Evolutionary conservation across 2,888 invertebrate genomes (phyloP), one percentile per base, ranked within the genome.

Genomic region (Sylvicola fuscatus): DNA sequence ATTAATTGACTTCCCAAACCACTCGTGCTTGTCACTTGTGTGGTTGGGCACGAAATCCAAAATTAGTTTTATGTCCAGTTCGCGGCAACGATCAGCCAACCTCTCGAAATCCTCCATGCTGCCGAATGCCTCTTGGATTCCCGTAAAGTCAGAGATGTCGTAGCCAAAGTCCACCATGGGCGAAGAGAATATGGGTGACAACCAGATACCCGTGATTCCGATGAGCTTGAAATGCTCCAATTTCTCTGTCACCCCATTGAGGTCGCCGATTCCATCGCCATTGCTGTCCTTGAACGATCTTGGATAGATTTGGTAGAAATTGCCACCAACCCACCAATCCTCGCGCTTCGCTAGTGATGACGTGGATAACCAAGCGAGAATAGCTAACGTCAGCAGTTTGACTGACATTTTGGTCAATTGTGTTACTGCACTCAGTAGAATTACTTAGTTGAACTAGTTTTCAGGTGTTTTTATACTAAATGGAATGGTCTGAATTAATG

Each of bases 131-230:
- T 8, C 6, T 33, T 37, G 13, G 33, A 29, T 70, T 13, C 66
- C 64, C 37, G 60, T 70, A 53, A 77, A 86, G 56, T 87, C 68
- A 17, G 76, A 70, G 45, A 89, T 77, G 49, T 90, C 89, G 46
- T 89, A 87, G 0, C 87, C 87, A 50, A 80, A 79, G 57, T 90
- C 87, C 0, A 69, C 64, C 77, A 82, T 79, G 0, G 87, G 86
- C 0, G 84, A 84, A 37, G 64, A 61, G 56, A 74, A 84, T 46
- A 89, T 77, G 0, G 89, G 86, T 1, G 83, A 84, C 38, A 90
- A 58, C 84, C 87, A 86, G 36, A 82, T 66, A 0, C 76, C 76
- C 8, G 70, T 71, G 0, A 86, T 64, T 0, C 80, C 79, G 1
- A 77, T 60, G 7, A 78, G 70, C 26, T 60, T 60, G 17, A 83